Evolutionary conservation across 2,797 vertebrate genomes (phyloP), one percentile per base, ranked within the genome.

Genomic region (Sciurus vulgaris): DNA sequence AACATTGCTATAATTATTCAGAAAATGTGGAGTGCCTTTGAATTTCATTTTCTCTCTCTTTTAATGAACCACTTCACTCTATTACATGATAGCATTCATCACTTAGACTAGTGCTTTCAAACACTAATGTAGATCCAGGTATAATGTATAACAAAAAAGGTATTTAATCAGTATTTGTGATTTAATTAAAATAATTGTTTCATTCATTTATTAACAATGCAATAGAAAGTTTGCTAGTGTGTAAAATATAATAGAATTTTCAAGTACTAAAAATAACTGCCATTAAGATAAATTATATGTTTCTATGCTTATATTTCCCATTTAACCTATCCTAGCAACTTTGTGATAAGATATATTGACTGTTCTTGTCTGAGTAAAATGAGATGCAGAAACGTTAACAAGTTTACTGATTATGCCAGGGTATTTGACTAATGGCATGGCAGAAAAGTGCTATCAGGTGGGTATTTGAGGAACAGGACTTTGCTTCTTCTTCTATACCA

Each of bases 141-240:
- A 94, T 74, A 86, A 30, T 24, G 1, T 49, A 49, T 87, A 33
- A 69, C 10, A 93, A 6, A 35, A 89, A 30, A 86, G 3, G 5
- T 77, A 30, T 89, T 88, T 81, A 86, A 67, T 67, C 41, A 82
- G 81, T 91, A 67, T 12, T 65, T 76, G 10, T 49, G 20, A 77
- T 47, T 93, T 86, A 79, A 61, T 74, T 74, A 96, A 93, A 86
- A 86, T 26, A 69, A n/a, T 35, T 67, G 82, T 87, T 76, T 30
- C 17, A 74, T 69, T 82, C 12, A 49, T 77, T 82, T 85, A 56
- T 59, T 81, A n/a, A 79, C 14, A 88, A 20, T 2, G 44, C 35
- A 88, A 33, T 76, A 35, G 70, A 81, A 93, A 59, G 0, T 15
- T 79, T 87, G 3, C 51, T 84, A 30, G 56, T 65, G 26, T 61